Percentiles rank a stretch among this genome's conserved stretches.
phyloP scores from a whole-genome alignment of 2,888 invertebrate species.

The Acronicta alni region DNA sequence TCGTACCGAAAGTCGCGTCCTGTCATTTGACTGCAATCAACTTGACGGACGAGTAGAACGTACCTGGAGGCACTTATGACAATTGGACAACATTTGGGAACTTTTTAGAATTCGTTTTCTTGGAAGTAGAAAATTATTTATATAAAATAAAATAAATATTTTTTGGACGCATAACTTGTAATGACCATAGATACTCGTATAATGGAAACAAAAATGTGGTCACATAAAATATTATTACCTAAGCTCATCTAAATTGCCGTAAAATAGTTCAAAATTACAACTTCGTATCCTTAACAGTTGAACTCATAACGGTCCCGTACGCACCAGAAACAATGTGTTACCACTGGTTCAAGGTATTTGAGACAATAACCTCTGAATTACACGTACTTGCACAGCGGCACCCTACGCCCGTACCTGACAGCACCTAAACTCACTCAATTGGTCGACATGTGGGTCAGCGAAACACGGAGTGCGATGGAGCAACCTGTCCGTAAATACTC shows the following conservation, averaged over 20 bases:
- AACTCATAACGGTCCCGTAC: background rate
- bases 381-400: conserved; percentile 18
- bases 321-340: conserved; percentile 25
- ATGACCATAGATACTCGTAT: no score
- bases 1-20: conserved; percentile 15
- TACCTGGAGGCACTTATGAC: conserved; percentile 19
- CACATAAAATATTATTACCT: no score
- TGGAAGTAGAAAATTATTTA: no score
- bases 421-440: conserved; percentile 81
- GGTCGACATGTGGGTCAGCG: conserved; percentile 63
- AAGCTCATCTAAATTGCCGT: no score
- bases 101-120: no score
- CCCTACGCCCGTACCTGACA: conserved; percentile 74
- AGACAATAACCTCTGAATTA: conserved; percentile 44
- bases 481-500: background rate
- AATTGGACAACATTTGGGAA: conserved; percentile 18
- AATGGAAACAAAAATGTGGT: no score
- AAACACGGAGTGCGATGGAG: conserved; percentile 36
- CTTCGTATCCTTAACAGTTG: background rate
- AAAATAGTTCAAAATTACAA: no score
- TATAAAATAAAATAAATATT: no score
- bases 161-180: no score
- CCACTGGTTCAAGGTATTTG: conserved; percentile 36
- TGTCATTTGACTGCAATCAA: conserved; percentile 25
- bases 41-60: background rate